phyloP scores from a whole-genome alignment of 2,797 vertebrate genomes.

The Chelon labrosus region DNA sequence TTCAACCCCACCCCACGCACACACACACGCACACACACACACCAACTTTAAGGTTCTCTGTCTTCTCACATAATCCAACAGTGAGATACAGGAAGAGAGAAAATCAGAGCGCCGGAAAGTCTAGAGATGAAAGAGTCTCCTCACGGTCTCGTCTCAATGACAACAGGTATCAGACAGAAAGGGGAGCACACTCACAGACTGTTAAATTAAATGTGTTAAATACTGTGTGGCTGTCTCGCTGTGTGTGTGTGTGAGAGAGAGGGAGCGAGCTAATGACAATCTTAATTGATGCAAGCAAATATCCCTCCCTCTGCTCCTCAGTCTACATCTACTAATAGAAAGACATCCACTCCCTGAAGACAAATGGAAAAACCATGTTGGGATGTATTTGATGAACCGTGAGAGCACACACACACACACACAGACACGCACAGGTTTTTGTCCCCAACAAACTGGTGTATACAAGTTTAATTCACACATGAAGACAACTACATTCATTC shows the following conservation, averaged over 20 bases:
- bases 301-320: constrained; percentile 69
- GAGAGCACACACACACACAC: constrained; percentile 3
- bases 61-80: constrained; percentile 44
- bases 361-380: constrained; percentile 33
- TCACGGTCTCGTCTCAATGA: constrained; percentile 44
- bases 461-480: neutral
- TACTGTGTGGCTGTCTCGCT: constrained; percentile 23
- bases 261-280: constrained; percentile 66
- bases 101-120: constrained; percentile 10
- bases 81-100: constrained; percentile 30
- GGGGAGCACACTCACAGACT: constrained; percentile 44
- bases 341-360: constrained; percentile 61
- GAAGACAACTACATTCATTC: neutral
- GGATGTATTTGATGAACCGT: constrained; percentile 35
- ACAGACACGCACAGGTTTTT: constrained; percentile 2
- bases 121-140: constrained; percentile 44
- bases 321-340: constrained; percentile 71
- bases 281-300: constrained; percentile 74
- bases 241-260: constrained; percentile 17
- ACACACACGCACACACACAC: neutral
- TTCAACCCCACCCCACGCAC: neutral
- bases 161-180: constrained; percentile 64
- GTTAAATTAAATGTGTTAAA: constrained; percentile 64
- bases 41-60: constrained; percentile 16
- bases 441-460: neutral